Evolutionary conservation across 2,888 invertebrate species (phyloP), one percentile per base, ranked within the genome.

Genomic region (Drosophila sordidapex): DNA sequence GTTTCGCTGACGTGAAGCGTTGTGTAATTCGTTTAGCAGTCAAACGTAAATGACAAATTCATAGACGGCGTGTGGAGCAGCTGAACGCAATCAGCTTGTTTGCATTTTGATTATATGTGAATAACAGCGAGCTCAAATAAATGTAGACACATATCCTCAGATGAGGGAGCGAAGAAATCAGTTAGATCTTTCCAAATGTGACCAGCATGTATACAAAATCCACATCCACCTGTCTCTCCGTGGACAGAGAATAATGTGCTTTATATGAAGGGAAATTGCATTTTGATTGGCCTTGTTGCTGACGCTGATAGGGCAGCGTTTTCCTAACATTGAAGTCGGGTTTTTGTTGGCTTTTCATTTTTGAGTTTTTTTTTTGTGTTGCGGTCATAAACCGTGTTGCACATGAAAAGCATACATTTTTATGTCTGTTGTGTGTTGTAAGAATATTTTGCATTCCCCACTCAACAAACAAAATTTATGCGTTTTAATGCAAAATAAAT

Each of bases 51-150:
- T 87, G 87, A 86, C 89, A 82, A 88, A 88, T 90, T 87, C 90
- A 87, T 90, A 77, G 87, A 76, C 68, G 60, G 33, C 74, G 54
- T 79, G 75, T 60, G 54, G 65, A 67, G 64, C 76, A 76, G 70
- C 61, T 76, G 52, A 67, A 57, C 68, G 53, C 76, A 89, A 76
- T 82, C 85, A 80, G 85, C 82, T 87, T 86, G 78, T 86, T 89
- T 87, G 81, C 86, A 87, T 89, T 85, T 88, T 79, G 83, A 88
- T 86, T 81, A 85, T 86, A 86, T 74, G 72, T 59, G 76, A 68
- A 81, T 61, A 69, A 63, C 48, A 74, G 58, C 52, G 63, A 58
- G 15, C 56, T 52, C 66, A 31, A 64, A 51, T 48, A 59, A 40
- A 63, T 21, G 48, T 3, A 31, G 59, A 40, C 33, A 33, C 18